Evolutionary conservation across 2,888 invertebrate genomes (phyloP), one percentile per base, ranked within the genome.

Genomic region (Philereme transversata): DNA sequence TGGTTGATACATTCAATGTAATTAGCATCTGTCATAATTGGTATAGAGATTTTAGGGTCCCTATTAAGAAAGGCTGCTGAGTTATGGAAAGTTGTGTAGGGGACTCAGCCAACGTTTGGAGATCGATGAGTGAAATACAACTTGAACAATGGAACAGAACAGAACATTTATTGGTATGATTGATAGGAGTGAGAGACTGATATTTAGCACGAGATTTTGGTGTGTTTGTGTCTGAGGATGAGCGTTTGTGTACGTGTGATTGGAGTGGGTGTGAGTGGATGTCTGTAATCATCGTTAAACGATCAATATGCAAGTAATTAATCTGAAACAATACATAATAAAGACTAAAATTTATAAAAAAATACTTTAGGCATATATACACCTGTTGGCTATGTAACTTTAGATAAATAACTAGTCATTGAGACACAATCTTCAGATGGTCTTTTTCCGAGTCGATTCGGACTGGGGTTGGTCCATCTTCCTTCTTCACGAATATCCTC

Each of bases 401-500:
- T n/a, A 49, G 10, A 10, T 35, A n/a, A n/a, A 9, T n/a, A n/a
- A n/a, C n/a, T 48, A 48, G 35, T 48, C 48, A 48, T n/a, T 35
- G 48, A n/a, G 48, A 35, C 1, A 48, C 9, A 9, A 48, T 48
- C n/a, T 4, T 48, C 5, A 5, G 35, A 4, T 35, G 35, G 35
- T 48, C 48, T 35, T 48, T 35, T 35, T 48, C 48, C 4, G 35
- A 34, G 35, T 48, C 9, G 9, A 51, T 41, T 8, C 52, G 52
- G 3, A 10, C 9, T 10, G 52, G 44, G 4, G 35, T 10, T 4
- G 34, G 9, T 7, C 35, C 52, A 5, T 44, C 44, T 10, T 52
- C 43, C 35, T 35, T 44, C 52, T 52, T 52, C 8, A 52, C 44
- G 35, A 35, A 52, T n/a, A n/a, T 51, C 10, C 43, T 57, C 5